A percentile compares a stretch with the other conserved stretches of the same genome.
phyloP scores from a whole-genome alignment of 2,888 invertebrate species.

The Microctonus aethiopoides region DNA sequence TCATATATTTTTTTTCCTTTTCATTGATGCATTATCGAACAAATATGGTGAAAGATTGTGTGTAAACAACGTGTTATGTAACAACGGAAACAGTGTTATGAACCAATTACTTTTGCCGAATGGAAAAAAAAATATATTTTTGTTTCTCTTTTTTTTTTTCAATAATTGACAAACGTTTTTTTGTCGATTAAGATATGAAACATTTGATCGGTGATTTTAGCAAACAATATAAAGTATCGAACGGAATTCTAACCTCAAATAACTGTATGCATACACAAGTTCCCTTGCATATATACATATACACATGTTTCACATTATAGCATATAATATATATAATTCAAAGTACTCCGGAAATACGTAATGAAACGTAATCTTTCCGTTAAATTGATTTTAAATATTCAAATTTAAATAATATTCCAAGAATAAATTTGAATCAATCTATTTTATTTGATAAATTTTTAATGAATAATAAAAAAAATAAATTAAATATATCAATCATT shows the following conservation, averaged over 20 bases:
- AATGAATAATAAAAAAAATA: background rate
- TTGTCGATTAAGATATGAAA: background rate
- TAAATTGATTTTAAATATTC: background rate
- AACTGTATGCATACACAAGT: background rate
- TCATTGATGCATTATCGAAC: constrained; percentile 16
- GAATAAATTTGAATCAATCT: too few relatives aligned
- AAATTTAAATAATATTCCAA: too few relatives aligned
- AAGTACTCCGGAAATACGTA: background rate
- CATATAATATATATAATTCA: too few relatives aligned
- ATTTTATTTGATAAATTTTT: background rate
- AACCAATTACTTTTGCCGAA: constrained; percentile 2
- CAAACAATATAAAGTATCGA: background rate
- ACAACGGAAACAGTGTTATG: constrained; percentile 23
- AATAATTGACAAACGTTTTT: constrained; percentile 22
- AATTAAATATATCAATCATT: constrained; percentile 69
- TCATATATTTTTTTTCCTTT: background rate
- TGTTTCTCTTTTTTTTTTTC: background rate
- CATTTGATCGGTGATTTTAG: background rate
- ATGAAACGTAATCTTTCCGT: background rate
- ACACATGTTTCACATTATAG: background rate
- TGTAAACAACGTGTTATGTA: constrained; percentile 32
- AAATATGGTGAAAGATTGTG: constrained; percentile 30
- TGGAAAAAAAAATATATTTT: background rate
- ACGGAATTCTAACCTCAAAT: background rate
- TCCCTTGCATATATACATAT: too few relatives aligned